Evolutionary conservation across 2,797 vertebrate genomes (phyloP).

Genomic region (Falco cherrug): DNA sequence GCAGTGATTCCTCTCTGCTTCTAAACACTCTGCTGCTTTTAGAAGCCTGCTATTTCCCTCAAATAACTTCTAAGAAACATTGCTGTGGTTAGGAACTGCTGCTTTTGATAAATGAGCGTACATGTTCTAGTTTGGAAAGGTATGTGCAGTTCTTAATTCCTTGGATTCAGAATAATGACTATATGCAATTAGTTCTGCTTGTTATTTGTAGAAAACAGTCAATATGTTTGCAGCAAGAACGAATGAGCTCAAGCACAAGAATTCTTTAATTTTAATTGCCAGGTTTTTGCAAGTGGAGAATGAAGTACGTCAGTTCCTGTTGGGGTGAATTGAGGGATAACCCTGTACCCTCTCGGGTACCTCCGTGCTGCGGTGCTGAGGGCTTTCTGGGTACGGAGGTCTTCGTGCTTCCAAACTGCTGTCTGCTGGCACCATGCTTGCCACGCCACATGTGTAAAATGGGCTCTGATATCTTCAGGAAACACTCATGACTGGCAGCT

Average conservation of each 20-base stretch:
- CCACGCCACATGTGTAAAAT: fast-evolving
- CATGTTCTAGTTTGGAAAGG: background rate
- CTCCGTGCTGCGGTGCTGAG: fast-evolving
- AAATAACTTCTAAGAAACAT: background rate
- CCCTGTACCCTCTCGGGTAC: fast-evolving
- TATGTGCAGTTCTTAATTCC: background rate
- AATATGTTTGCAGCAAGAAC: background rate
- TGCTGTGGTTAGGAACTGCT: background rate
- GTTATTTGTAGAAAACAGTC: background rate
- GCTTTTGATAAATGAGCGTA: background rate
- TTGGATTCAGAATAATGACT: background rate
- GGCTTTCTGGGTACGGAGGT: fast-evolving
- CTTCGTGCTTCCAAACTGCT: fast-evolving
- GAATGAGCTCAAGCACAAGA: background rate
- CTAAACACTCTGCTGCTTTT: background rate
- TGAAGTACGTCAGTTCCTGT: fast-evolving
- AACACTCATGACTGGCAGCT: fast-evolving
- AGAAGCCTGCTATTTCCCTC: background rate
- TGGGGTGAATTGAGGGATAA: background rate
- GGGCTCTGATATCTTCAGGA: background rate
- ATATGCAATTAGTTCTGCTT: background rate
- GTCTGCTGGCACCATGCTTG: background rate
- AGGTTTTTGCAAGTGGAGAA: background rate
- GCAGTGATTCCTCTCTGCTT: background rate
- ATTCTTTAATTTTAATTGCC: background rate